A percentile compares a stretch with the other conserved stretches of the same genome.
phyloP scores from a whole-genome alignment of 1,140 invertebrate species.

The Lasaia peninsularis region DNA sequence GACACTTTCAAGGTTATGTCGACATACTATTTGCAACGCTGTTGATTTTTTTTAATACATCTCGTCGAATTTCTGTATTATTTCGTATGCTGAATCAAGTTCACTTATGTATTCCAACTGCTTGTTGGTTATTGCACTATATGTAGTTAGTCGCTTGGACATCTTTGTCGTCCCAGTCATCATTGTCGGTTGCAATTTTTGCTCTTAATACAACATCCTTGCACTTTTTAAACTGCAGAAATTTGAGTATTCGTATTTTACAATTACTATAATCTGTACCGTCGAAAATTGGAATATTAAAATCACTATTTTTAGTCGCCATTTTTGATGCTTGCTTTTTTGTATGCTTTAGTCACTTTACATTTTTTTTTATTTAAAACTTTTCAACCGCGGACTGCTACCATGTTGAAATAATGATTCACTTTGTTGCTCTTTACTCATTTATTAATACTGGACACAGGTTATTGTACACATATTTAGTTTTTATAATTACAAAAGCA shows the following conservation, averaged over 20 bases:
- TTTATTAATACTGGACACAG: no score
- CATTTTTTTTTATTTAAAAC: no score
- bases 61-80: constrained; percentile 33
- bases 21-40: constrained; percentile 32
- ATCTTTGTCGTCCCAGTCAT: constrained; percentile 24
- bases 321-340: no score
- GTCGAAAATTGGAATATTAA: constrained; percentile 40
- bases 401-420: no score
- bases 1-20: constrained; percentile 29
- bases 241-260: constrained; percentile 31
- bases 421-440: no score
- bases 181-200: constrained; percentile 17
- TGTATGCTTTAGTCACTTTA: no score
- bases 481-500: no score
- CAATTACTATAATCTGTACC: constrained; percentile 36
- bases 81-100: constrained; percentile 27
- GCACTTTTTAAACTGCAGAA: constrained; percentile 29
- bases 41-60: constrained; percentile 40
- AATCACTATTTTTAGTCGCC: constrained; percentile 18
- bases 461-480: no score
- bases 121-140: constrained; percentile 32
- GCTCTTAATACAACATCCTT: constrained; percentile 19
- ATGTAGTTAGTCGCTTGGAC: constrained; percentile 31
- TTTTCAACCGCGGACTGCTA: no score
- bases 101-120: constrained; percentile 34